Conservation (phyloP, 2,797 vertebrate genomes). For the Phrynocephalus vlangalii region DNA sequence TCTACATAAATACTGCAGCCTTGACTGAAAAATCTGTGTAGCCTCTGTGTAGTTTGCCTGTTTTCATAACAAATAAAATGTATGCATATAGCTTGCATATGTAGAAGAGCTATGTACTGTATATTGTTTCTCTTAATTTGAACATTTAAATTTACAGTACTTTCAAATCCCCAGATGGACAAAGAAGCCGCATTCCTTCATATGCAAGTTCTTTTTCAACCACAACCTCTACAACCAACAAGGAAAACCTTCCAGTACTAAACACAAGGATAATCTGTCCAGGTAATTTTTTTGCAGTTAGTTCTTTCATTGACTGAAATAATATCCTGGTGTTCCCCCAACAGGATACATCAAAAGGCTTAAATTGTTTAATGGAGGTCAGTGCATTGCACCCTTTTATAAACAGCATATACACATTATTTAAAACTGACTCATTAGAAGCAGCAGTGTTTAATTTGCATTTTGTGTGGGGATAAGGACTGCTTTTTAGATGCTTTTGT, state of each 20-base stretch:
- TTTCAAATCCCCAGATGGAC: constrained; percentile 87
- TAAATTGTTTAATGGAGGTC: background rate
- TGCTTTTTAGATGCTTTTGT: background rate
- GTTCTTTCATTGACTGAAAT: background rate
- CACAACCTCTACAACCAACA: constrained; percentile 87
- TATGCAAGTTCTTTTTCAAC: constrained; percentile 88
- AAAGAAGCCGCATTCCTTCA: constrained; percentile 85
- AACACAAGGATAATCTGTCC: constrained; percentile 98
- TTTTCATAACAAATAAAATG: background rate
- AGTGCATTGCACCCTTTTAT: background rate
- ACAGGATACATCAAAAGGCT: background rate
- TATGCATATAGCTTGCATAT: background rate
- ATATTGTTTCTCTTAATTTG: background rate
- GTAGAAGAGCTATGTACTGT: background rate
- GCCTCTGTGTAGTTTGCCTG: no score
- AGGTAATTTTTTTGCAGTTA: constrained; percentile 76
- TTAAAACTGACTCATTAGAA: background rate
- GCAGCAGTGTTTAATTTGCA: background rate
- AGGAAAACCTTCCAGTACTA: constrained; percentile 96
- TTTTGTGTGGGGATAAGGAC: background rate
- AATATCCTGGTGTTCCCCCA: background rate
- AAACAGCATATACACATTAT: background rate
- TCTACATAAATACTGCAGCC: no score
- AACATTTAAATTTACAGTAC: constrained; percentile 78
- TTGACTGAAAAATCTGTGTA: no score